Conservation (phyloP, 2,797 vertebrate species). For the Coranthus polyacanthus region DNA sequence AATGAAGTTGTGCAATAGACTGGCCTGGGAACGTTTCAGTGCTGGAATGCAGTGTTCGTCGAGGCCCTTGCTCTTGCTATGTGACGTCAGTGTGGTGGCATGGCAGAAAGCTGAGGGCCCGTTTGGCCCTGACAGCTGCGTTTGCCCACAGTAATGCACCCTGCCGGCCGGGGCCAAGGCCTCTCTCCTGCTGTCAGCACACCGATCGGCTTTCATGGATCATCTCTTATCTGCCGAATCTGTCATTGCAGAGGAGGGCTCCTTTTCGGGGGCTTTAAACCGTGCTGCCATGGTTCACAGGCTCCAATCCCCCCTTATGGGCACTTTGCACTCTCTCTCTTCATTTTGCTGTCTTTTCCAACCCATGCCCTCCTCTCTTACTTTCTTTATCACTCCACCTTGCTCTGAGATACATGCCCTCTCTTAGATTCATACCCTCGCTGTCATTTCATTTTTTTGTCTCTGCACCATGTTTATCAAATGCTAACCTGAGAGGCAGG, state of each 20-base stretch:
- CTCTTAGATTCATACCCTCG: constrained; percentile 41
- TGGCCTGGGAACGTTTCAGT: constrained; percentile 74
- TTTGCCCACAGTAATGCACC: constrained; percentile 80
- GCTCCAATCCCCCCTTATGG: constrained; percentile 72
- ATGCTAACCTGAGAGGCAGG: constrained; percentile 71
- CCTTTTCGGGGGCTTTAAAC: constrained; percentile 80
- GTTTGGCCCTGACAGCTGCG: constrained; percentile 83
- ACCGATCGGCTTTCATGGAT: constrained; percentile 84
- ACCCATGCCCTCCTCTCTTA: constrained; percentile 49
- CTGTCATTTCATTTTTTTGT: constrained; percentile 54
- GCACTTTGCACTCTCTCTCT: constrained; percentile 64
- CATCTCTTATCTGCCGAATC: constrained; percentile 84
- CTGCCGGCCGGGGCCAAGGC: constrained; percentile 77
- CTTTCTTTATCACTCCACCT: constrained; percentile 61
- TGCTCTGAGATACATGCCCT: constrained; percentile 42
- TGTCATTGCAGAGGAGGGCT: constrained; percentile 84
- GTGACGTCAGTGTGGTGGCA: constrained; percentile 80
- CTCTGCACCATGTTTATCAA: constrained; percentile 57
- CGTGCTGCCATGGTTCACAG: constrained; percentile 71
- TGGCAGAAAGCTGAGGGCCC: constrained; percentile 76
- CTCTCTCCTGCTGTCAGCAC: constrained; percentile 81
- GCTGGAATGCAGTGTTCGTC: constrained; percentile 78
- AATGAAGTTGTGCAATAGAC: constrained; percentile 77
- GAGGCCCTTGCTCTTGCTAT: constrained; percentile 71
- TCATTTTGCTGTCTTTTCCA: constrained; percentile 54